These are phyloP conservation scores for Lycocerus yunnanus DNA, from an alignment of 2,888 invertebrate genomes.

Conservation along the genomic window DNA sequence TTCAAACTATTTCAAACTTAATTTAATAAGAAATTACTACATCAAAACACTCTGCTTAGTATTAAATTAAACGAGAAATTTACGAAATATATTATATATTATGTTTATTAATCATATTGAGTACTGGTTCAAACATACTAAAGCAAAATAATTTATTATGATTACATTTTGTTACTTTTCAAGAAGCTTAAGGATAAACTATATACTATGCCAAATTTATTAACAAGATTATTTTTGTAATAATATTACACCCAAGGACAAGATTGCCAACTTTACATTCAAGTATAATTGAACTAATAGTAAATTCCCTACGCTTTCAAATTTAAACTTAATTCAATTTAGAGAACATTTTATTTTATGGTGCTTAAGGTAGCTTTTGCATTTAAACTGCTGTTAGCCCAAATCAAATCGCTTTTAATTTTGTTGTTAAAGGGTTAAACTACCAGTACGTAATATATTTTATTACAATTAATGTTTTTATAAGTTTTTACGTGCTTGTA, in stretches of 20 bases:
- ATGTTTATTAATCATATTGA: neutral
- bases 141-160: neutral
- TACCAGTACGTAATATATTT: neutral
- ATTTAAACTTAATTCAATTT: conserved; percentile 9
- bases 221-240: neutral
- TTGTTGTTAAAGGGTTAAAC: neutral
- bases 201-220: neutral
- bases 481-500: neutral
- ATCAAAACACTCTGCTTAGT: neutral
- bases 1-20: neutral
- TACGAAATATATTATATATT: neutral
- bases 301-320: neutral
- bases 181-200: neutral
- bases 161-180: neutral
- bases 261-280: neutral
- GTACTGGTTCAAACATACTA: neutral
- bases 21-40: neutral
- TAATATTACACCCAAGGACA: neutral
- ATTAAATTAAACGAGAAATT: neutral
- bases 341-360: conserved; percentile 17
- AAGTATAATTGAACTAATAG: neutral
- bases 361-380: conserved; percentile 26
- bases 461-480: neutral
- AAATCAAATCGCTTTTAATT: conserved; percentile 16
- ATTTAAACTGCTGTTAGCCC: conserved; percentile 23